Evolutionary conservation across 2,797 vertebrate genomes (phyloP).

Genomic region (Sparus aurata): DNA sequence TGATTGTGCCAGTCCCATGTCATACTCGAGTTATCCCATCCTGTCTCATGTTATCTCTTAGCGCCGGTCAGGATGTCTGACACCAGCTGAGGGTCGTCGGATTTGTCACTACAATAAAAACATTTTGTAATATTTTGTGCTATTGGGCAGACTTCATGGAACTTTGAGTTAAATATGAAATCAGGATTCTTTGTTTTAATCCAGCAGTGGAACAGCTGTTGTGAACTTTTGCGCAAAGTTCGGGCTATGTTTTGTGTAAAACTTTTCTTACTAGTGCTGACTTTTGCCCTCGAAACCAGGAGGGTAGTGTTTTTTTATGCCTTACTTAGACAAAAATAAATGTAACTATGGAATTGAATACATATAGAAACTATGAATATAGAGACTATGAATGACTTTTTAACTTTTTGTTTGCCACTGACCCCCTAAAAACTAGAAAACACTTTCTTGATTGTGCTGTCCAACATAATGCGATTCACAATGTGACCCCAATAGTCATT

Average conservation of each 20-base stretch:
- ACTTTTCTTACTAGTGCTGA: background rate
- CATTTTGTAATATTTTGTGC: conserved; percentile 74
- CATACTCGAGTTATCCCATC: conserved; percentile 78
- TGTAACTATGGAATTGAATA: too few relatives aligned
- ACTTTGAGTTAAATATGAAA: background rate
- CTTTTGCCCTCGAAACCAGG: background rate
- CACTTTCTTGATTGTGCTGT: too few relatives aligned
- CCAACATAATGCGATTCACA: too few relatives aligned
- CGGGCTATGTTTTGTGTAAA: background rate
- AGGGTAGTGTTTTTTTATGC: background rate
- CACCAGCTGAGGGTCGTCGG: conserved; percentile 60
- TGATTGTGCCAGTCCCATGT: conserved; percentile 66
- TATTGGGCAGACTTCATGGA: background rate
- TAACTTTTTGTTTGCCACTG: too few relatives aligned
- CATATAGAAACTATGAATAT: too few relatives aligned
- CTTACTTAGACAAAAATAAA: background rate
- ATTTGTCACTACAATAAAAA: conserved; percentile 56
- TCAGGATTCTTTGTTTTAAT: background rate
- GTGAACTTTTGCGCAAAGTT: background rate
- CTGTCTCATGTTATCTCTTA: conserved; percentile 84
- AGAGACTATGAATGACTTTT: too few relatives aligned
- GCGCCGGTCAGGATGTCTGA: conserved; percentile 90
- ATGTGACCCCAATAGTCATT: too few relatives aligned
- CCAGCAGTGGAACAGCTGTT: background rate
- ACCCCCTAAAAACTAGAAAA: too few relatives aligned